Base-by-base conservation (phyloP, 2,888 invertebrate genomes). In the Stenodera caucasica region DNA sequence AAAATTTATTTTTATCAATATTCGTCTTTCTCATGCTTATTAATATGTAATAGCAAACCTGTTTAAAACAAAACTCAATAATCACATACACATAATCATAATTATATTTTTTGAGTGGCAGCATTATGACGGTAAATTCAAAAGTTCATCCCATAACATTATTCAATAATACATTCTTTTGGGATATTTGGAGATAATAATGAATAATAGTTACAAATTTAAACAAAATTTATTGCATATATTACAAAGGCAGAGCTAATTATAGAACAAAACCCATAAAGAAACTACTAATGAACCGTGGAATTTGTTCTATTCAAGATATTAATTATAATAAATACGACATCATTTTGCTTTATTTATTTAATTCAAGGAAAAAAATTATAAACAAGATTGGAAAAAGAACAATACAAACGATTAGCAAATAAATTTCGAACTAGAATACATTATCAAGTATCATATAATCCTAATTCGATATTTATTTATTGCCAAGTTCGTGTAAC, bases 221-320 rank as follows among this genome's bases (percentile, higher is more conserved):
- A 61, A 61, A 61, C 54, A 61, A 61, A 57, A 61, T 61, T 61
- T 61, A 61, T 61, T 61, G 61, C 61, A 26, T 57, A 57, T 61
- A 55, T 57, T 61, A 61, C 61, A 61, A 54, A 61, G 54, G 61
- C 61, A 51, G 45, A 53, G 57, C 57, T 60, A 56, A 60, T 12
- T 53, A 33, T 23, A 14, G 26, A 60, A 55, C 45, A 21, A 50
- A 30, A 58, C 30, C 54, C n/a, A 45, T n/a, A 45, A 23, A 3
- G 23, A 45, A n/a, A 21, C 11, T 21, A 23, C 23, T 45, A 45
- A 45, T 21, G 45, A 23, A 45, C 4, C 2, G 4, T 45, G 7
- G 4, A 9, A n/a, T 45, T 45, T 21, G 8, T 21, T 8, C 4
- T 55, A 55, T 57, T 51, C 18, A 49, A 35, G 49, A 51, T 45